A percentile compares a stretch with the other conserved stretches of the same genome.
Conservation (phyloP, 1,140 invertebrate genomes). For the Sitodiplosis mosellana region DNA sequence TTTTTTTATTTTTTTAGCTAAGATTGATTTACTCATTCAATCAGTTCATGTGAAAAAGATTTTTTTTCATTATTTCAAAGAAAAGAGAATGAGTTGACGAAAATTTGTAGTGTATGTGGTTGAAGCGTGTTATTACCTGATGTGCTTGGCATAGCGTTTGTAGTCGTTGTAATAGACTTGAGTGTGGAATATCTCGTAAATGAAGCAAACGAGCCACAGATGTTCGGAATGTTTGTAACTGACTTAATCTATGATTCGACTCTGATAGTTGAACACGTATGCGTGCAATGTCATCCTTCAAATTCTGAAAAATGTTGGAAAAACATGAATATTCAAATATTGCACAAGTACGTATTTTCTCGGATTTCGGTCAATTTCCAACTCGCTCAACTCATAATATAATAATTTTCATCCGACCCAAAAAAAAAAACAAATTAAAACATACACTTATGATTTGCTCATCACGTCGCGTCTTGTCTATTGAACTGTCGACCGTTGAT, state of each 20-base stretch:
- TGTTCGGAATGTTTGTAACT: conserved; percentile 48
- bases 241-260: conserved; percentile 47
- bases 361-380: too few species aligned
- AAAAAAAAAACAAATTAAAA: too few species aligned
- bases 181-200: conserved; percentile 19
- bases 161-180: conserved; percentile 20
- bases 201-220: conserved; percentile 43
- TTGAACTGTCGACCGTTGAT: conserved; percentile 19
- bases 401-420: too few species aligned
- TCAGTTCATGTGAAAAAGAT: too few species aligned
- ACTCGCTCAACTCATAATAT: too few species aligned
- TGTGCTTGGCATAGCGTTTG: conserved; percentile 30
- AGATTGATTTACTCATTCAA: too few species aligned
- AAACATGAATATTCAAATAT: not conserved
- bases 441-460: conserved; percentile 43
- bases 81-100: too few species aligned
- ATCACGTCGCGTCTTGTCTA: conserved; percentile 26
- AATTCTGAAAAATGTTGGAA: conserved; percentile 18
- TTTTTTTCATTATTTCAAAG: not conserved
- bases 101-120: too few species aligned
- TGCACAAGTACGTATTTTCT: too few species aligned
- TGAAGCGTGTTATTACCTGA: too few species aligned
- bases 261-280: conserved; percentile 52
- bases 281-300: conserved; percentile 51
- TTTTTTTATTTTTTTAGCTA: too few species aligned